Evolutionary conservation across 2,113 vertebrate species (phyloP), one percentile per base, ranked within the genome.

Genomic region (Narcine bancroftii): DNA sequence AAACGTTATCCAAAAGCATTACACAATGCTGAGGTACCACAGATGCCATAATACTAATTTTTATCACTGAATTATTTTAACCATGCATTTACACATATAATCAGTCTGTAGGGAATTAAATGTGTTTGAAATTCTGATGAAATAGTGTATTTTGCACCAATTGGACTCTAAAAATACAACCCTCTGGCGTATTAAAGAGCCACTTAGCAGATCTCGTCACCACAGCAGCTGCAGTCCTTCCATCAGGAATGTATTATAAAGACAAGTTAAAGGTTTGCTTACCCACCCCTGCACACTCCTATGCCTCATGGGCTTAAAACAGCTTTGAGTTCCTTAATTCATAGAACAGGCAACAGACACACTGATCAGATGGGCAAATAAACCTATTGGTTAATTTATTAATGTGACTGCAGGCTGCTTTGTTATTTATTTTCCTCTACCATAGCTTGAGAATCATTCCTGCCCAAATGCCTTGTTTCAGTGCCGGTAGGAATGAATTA

Each of bases 361-460:
- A 92, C 95, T 96, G 96, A 96, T 96, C 96, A 96, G 95, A 95
- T 95, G 95, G 96, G 95, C 95, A 96, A 96, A 97, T 96, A 96
- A 96, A 96, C 95, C 95, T 95, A 96, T 94, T 93, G 95, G 96
- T 96, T 95, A 95, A 96, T 96, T 95, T 96, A 96, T 97, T 96
- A 97, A 96, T 96, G 95, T 95, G 95, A 95, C 96, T 96, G 94
- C 95, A 95, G 95, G 96, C 93, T 93, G 94, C 94, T 94, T 95
- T 96, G 94, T 94, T 95, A 96, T 96, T 96, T 96, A 95, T 96
- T 96, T 96, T 94, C 95, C 87, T 93, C 95, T 96, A 95, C 95
- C 94, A 94, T 95, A 93, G 94, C 94, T 92, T 95, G 94, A 94
- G 95, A 96, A 95, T 95, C 94, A 95, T 94, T 96, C 95, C 93